Evolutionary conservation across 2,888 invertebrate species (phyloP).

Genomic region (Microctonus aethiopoides): DNA sequence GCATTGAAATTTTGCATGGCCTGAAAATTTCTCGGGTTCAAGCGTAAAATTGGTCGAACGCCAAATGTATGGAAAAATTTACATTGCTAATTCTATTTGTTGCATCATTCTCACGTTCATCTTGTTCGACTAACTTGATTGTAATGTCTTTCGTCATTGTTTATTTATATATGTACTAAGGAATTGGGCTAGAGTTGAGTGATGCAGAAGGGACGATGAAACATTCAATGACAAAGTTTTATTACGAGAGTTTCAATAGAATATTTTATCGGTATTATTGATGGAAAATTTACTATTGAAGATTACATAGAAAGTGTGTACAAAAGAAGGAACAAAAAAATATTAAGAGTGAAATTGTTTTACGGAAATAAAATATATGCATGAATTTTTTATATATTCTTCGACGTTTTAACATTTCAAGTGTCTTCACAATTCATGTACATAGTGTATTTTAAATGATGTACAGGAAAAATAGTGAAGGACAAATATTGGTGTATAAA

Average conservation of each 20-base stretch:
- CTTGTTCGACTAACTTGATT: conserved; percentile 11
- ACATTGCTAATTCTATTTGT: conserved; percentile 25
- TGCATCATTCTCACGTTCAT: conserved; percentile 16
- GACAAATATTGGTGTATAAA: no score
- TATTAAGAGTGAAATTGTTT: not conserved
- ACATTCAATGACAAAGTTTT: not conserved
- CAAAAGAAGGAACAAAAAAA: no score
- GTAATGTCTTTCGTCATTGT: not conserved
- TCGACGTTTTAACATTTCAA: not conserved
- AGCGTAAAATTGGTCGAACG: conserved; percentile 26
- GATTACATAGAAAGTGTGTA: not conserved
- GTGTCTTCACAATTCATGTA: not conserved
- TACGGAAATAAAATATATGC: not conserved
- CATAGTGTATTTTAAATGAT: not conserved
- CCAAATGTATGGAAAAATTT: conserved; percentile 24
- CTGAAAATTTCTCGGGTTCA: conserved; percentile 21
- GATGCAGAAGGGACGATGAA: not conserved
- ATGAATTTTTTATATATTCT: not conserved
- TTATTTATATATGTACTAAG: not conserved
- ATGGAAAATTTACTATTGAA: not conserved
- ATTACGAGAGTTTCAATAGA: not conserved
- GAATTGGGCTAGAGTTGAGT: not conserved
- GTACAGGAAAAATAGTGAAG: not conserved
- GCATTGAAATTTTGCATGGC: conserved; percentile 10
- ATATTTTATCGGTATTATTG: not conserved